These are phyloP conservation scores for Tamias sibiricus DNA, from an alignment of 2,113 vertebrate species.

Conservation along the genomic window DNA sequence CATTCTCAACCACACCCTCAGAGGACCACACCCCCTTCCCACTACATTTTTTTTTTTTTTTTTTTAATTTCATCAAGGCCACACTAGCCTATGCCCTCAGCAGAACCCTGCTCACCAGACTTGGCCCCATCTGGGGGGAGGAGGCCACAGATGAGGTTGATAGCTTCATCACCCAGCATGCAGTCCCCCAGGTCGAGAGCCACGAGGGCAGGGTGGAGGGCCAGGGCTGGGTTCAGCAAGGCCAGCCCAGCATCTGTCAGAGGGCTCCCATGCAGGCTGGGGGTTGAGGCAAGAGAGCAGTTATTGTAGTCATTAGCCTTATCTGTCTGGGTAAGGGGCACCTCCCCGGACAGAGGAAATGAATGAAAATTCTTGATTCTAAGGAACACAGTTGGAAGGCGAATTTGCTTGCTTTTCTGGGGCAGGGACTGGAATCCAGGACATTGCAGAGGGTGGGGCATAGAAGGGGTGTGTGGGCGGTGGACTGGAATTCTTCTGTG, in stretches of 20 bases:
- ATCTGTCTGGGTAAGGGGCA: background rate
- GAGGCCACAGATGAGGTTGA: conserved; percentile 96
- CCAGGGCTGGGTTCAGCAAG: conserved; percentile 93
- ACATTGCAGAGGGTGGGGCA: background rate
- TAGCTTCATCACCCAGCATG: conserved; percentile 96
- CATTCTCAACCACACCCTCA: background rate
- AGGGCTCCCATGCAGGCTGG: conserved; percentile 95
- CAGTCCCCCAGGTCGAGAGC: conserved; percentile 97
- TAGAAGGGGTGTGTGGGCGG: background rate
- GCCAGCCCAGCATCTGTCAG: conserved; percentile 94
- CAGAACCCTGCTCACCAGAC: conserved; percentile 90
- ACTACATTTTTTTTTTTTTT: background rate
- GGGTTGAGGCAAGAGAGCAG: conserved; percentile 69
- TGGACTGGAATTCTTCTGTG: background rate
- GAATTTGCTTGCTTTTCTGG: background rate
- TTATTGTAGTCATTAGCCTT: background rate
- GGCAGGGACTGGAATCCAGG: conserved; percentile 24
- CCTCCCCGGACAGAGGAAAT: background rate
- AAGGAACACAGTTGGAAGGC: background rate
- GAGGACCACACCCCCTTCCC: background rate
- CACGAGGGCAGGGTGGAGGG: conserved; percentile 94
- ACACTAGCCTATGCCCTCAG: background rate
- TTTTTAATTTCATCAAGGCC: background rate
- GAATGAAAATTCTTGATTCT: conserved; percentile 22
- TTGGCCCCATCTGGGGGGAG: conserved; percentile 97